Evolutionary conservation across 2,797 vertebrate species (phyloP).

Genomic region (Pachyuromys duprasi): DNA sequence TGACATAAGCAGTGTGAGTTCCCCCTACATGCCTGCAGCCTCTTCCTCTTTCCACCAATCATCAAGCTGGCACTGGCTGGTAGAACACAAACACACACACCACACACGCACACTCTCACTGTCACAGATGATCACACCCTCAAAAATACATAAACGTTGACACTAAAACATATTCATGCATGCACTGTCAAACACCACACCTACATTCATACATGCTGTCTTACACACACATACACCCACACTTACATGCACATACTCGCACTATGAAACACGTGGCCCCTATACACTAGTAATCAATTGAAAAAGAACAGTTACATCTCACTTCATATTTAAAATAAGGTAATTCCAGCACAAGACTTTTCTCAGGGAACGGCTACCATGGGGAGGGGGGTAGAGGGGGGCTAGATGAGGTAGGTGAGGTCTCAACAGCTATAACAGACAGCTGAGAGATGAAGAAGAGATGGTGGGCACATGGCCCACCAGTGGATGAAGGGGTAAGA

Average conservation of each 20-base stretch:
- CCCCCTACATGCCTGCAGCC: accelerated
- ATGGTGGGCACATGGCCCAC: not conserved
- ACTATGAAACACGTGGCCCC: not conserved
- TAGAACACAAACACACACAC: not conserved
- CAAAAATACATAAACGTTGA: accelerated
- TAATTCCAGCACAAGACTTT: not conserved
- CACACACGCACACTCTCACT: not conserved
- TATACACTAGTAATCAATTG: not conserved
- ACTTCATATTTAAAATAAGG: not conserved
- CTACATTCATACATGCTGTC: not conserved
- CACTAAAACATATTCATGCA: accelerated
- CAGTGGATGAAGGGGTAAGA: no score
- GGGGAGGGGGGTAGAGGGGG: no score
- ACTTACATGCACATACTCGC: not conserved
- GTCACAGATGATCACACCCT: no score
- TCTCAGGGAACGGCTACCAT: not conserved
- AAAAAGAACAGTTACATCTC: not conserved
- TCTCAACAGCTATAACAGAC: no score
- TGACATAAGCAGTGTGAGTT: accelerated
- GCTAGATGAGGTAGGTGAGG: not conserved
- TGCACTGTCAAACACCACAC: not conserved
- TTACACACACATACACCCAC: not conserved
- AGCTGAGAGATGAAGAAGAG: not conserved
- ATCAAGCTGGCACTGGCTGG: not conserved
- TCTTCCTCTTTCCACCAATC: not conserved